phyloP scores from a whole-genome alignment of 2,888 invertebrate species.

The Xestia c-nigrum region DNA sequence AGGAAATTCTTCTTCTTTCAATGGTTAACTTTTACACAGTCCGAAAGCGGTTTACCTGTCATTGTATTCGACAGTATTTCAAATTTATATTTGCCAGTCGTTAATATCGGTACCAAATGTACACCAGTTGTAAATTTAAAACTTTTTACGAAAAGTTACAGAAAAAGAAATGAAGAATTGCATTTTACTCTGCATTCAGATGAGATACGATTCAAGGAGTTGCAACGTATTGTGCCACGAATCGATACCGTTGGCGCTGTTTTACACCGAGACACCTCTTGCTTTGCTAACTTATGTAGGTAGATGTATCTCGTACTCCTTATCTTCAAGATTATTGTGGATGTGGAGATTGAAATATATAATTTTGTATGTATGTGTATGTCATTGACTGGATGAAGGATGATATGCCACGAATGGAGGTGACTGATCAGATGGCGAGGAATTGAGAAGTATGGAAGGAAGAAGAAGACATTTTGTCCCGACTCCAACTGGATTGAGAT shows the following conservation, averaged over 20 bases:
- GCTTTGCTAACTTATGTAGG: slow-evolving; percentile 18
- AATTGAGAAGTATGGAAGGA: too few species aligned
- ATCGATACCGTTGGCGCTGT: slow-evolving; percentile 55
- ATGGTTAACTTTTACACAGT: background rate
- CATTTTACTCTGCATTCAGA: slow-evolving; percentile 46
- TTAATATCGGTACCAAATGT: background rate
- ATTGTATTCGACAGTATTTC: background rate
- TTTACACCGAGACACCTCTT: slow-evolving; percentile 58
- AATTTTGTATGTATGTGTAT: too few species aligned
- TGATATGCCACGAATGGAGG: too few species aligned
- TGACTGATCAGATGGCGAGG: too few species aligned
- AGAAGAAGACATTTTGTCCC: too few species aligned
- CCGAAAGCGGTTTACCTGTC: background rate
- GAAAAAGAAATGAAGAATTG: slow-evolving; percentile 37
- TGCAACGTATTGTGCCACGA: slow-evolving; percentile 56
- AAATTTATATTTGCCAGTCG: background rate
- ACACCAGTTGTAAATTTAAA: background rate
- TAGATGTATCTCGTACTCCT: slow-evolving; percentile 6
- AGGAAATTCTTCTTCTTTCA: background rate
- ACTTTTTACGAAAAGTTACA: background rate
- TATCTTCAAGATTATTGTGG: slow-evolving; percentile 19
- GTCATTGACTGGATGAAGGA: too few species aligned
- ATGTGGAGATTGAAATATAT: background rate
- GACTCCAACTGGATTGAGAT: too few species aligned
- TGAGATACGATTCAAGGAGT: slow-evolving; percentile 55